Conservation (phyloP, 2,113 vertebrate genomes). For the Epinephelus fuscoguttatus region DNA sequence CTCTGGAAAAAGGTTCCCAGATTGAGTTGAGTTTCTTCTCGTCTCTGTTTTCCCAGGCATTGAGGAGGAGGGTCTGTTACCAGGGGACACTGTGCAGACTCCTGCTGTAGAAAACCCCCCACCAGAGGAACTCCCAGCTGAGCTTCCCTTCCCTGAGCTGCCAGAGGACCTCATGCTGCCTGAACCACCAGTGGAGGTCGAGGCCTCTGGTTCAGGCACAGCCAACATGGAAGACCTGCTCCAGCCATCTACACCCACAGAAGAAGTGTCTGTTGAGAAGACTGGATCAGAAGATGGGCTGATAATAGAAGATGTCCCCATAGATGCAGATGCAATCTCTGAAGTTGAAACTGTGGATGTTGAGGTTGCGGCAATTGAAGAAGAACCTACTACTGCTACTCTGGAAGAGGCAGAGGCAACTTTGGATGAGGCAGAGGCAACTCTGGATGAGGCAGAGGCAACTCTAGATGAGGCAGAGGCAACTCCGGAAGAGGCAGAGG, state of each 20-base stretch:
- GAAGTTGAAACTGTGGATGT: slow-evolving; percentile 24
- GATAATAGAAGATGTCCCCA: slow-evolving; percentile 19
- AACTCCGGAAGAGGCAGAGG: no score
- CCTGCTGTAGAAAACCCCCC: slow-evolving; percentile 17
- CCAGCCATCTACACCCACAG: slow-evolving; percentile 4
- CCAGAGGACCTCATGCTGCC: slow-evolving; percentile 40
- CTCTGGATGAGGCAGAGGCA: no score
- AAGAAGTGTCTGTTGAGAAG: slow-evolving; percentile 23
- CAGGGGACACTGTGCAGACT: slow-evolving; percentile 56
- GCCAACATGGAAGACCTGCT: slow-evolving; percentile 30
- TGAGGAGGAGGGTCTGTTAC: slow-evolving; percentile 71
- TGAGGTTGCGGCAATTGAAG: not conserved
- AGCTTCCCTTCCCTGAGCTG: slow-evolving; percentile 28
- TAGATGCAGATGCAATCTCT: not conserved
- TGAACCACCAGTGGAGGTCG: slow-evolving; percentile 57
- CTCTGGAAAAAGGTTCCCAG: not conserved
- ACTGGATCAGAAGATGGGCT: slow-evolving; percentile 25
- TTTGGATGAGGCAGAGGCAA: no score
- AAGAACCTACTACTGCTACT: slow-evolving; percentile 15
- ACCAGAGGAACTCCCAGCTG: slow-evolving; percentile 42
- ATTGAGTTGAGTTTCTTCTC: slow-evolving; percentile 18
- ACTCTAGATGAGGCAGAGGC: no score
- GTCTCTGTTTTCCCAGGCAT: slow-evolving; percentile 69
- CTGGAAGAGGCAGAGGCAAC: slow-evolving; percentile 17
- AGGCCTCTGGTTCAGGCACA: slow-evolving; percentile 71